Base-by-base conservation (phyloP, 2,888 invertebrate genomes). In the Alloscopus bannaensis region DNA sequence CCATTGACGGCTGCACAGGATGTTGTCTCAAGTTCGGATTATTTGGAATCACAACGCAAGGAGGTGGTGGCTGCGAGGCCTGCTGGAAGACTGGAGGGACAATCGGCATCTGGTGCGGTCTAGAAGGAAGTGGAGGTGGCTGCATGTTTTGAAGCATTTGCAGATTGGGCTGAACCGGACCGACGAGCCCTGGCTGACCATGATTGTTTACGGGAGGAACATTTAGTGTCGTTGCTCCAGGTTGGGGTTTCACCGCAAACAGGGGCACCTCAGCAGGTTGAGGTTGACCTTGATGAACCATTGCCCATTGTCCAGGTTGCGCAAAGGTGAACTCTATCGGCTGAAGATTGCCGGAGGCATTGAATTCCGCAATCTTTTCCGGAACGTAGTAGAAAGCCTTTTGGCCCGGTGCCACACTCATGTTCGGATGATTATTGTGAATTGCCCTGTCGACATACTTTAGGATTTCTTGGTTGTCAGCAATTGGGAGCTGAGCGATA, bases 331-430 rank as follows among this genome's bases (percentile, higher is more conserved):
- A 18, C 26, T 72, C 71, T 4, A 66, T 13, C 4, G 59, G 66
- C 24, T 71, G 66, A 8, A 79, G 40, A 29, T 50, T 72, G 13
- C 78, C 78, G 22, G 65, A 24, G 2, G 78, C 20, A 50, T 60
- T 79, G 11, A 79, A 72, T 40, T 71, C 71, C 0, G 78, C 78
- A 2, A 79, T 59, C 22, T 79, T 79, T 31, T 79, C 71, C 0
- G 78, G 78, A 13, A 52, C 71, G 52, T 79, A 79, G 28, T 31
- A 79, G 50, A 79, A 79, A 6, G 78, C 13, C 18, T 66, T 71
- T 29, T 57, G 66, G n/a, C 22, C 22, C 1, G 60, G 50, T 8
- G 16, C 16, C n/a, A 65, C 1, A 47, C 31, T 59, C 6, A 18
- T 47, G 31, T 68, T 59, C 6, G 24, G 50, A 36, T 60, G 26